A percentile compares a stretch with the other conserved stretches of the same genome.
These are phyloP conservation scores for Hirtodrosophila duncani DNA, from an alignment of 2,888 invertebrate genomes.

Conservation along the genomic window DNA sequence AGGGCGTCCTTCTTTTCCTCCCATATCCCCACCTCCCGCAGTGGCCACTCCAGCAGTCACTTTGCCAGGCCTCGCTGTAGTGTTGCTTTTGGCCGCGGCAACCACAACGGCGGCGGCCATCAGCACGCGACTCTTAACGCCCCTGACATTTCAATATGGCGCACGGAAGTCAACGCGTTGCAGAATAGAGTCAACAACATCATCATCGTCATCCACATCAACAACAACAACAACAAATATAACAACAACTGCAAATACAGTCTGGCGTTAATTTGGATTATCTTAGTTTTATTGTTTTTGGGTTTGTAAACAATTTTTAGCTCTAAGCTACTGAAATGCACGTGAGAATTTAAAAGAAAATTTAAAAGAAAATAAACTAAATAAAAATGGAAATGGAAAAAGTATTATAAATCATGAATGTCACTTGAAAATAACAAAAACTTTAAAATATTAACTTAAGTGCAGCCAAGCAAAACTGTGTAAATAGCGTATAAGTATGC, in stretches of 20 bases:
- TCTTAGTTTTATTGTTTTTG: constrained; percentile 23
- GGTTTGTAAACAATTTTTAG: constrained; percentile 53
- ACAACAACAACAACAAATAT: background rate
- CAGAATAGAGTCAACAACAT: constrained; percentile 40
- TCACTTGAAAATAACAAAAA: constrained; percentile 22
- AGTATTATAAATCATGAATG: constrained; percentile 31
- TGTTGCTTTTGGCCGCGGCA: constrained; percentile 30
- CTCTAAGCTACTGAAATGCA: constrained; percentile 73
- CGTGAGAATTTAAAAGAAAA: constrained; percentile 65
- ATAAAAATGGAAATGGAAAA: constrained; percentile 7
- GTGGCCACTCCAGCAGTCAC: constrained; percentile 33
- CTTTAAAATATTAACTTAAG: constrained; percentile 19
- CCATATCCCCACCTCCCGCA: constrained; percentile 8
- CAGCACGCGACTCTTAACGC: constrained; percentile 40
- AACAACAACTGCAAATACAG: background rate
- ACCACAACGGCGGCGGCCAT: constrained; percentile 55
- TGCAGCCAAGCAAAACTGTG: constrained; percentile 41
- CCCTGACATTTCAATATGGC: constrained; percentile 66
- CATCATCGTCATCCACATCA: background rate
- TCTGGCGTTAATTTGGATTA: constrained; percentile 10
- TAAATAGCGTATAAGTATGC: constrained; percentile 64
- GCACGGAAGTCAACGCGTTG: constrained; percentile 57
- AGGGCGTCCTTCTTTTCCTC: constrained; percentile 8
- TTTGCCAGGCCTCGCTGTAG: constrained; percentile 30
- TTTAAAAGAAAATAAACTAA: constrained; percentile 15